These are phyloP conservation scores for Thamnophis sirtalis DNA, from an alignment of 2,113 vertebrate species.

Conservation along the genomic window DNA sequence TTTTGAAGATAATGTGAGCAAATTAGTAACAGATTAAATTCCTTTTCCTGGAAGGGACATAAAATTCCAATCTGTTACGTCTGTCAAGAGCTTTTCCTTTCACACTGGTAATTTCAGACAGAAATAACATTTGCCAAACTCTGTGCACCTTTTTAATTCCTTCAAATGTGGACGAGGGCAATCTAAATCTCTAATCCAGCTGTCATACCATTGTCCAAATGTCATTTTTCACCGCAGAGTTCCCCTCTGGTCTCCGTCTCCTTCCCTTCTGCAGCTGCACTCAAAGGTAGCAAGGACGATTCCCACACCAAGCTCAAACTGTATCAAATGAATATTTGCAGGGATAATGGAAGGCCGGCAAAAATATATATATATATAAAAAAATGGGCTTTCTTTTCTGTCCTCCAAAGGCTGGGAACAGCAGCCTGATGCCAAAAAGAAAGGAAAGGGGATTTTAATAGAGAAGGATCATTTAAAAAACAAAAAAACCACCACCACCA, in stretches of 20 bases:
- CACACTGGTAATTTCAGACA: neutral
- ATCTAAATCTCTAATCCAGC: neutral
- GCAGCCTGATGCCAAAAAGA: slow-evolving; percentile 38
- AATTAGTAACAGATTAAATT: neutral
- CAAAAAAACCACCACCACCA: neutral
- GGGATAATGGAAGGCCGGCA: neutral
- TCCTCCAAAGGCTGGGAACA: slow-evolving; percentile 13
- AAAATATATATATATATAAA: neutral
- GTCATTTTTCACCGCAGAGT: neutral
- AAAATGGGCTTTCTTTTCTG: neutral
- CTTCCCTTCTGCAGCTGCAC: neutral
- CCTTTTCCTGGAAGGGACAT: neutral
- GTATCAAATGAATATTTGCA: neutral
- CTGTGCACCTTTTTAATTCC: neutral
- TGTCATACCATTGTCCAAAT: neutral
- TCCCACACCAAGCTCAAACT: slow-evolving; percentile 14
- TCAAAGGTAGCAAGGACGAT: neutral
- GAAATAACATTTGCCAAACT: neutral
- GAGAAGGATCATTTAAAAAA: neutral
- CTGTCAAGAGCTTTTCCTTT: neutral
- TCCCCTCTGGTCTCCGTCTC: neutral
- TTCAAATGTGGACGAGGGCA: neutral
- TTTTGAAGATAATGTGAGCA: neutral
- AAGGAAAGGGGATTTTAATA: slow-evolving; percentile 30
- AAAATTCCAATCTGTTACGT: neutral